Percentiles rank a stretch among this genome's conserved stretches.
phyloP scores from a whole-genome alignment of 2,888 invertebrate genomes.

The Slavum lentiscoides region DNA sequence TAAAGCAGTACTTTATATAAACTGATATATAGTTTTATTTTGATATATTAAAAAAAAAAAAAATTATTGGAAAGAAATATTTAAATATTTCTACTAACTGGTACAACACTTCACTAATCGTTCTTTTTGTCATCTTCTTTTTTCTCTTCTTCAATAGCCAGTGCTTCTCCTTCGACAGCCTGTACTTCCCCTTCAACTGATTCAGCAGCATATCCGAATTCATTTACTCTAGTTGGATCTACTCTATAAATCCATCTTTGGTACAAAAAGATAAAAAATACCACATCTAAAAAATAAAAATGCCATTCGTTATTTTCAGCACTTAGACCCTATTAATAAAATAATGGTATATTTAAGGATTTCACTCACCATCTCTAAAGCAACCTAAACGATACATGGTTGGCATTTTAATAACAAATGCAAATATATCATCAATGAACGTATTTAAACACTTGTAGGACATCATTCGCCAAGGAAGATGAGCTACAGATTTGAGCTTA shows the following conservation, averaged over 20 bases:
- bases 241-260: constrained; percentile 99
- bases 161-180: not conserved
- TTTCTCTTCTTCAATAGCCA: constrained; percentile 37
- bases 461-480: constrained; percentile 99
- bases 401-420: constrained; percentile 99
- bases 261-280: constrained; percentile 98
- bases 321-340: not conserved
- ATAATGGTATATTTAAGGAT: not conserved
- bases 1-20: constrained; percentile 20
- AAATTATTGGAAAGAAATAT: constrained; percentile 25
- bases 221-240: constrained; percentile 91
- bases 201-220: constrained; percentile 96
- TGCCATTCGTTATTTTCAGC: not conserved
- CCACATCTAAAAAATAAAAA: constrained; percentile 72
- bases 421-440: constrained; percentile 99
- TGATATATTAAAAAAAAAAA: constrained; percentile 23
- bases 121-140: constrained; percentile 50
- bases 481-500: constrained; percentile 97
- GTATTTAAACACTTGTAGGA: constrained; percentile 99
- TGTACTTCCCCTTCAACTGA: constrained; percentile 23
- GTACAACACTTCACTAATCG: constrained; percentile 23
- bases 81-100: constrained; percentile 31
- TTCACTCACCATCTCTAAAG: constrained; percentile 82
- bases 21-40: constrained; percentile 4
- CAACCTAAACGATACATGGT: constrained; percentile 97